Base-by-base conservation (phyloP, 2,113 vertebrate species). In the Sphaerodactylus townsendi region DNA sequence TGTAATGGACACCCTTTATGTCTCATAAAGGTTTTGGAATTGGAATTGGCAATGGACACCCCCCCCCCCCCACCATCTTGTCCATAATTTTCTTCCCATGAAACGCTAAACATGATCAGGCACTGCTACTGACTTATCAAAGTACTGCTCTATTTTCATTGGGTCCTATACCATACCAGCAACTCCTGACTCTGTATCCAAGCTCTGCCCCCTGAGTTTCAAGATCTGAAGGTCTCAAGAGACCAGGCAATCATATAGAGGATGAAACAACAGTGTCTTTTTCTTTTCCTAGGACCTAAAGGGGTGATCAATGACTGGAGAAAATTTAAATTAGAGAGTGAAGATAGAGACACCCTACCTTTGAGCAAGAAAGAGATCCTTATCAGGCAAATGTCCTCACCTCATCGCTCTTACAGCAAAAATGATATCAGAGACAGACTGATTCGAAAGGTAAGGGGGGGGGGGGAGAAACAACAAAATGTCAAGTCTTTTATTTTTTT, bases 271-370 rank as follows among this genome's bases (percentile, higher is more conserved):
- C n/a, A n/a, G 25, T 28, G 83, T 8, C 13, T 66, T 83, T 81
- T 30, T 44, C 87, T 77, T 87, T 79, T 91, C 86, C 17, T 78
- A 99, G 99, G 99, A 77, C 99, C 99, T 85, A 99, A 99, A 94
- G 99, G 99, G 14, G 99, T 99, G 82, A 99, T 99, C 93, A 96
- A 97, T 90, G 99, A 99, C 93, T 99, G 99, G 99, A 98, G 98
- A 88, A 98, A 97, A 91, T 99, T 99, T 93, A 99, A 99, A 85
- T 83, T 99, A 93, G 98, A 98, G 91, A 99, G 98, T 1, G 96
- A 98, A 96, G 98, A 99, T 10, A 89, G 91, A 86, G 97, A 98
- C 10, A 95, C 95, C 77, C 44, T 98, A 77, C 94, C 97, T 85
- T 82, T 94, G 17, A 97, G 93, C 84, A 99, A 99, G 94, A 98